phyloP scores from a whole-genome alignment of 2,113 vertebrate genomes.

The Hemiscyllium ocellatum region DNA sequence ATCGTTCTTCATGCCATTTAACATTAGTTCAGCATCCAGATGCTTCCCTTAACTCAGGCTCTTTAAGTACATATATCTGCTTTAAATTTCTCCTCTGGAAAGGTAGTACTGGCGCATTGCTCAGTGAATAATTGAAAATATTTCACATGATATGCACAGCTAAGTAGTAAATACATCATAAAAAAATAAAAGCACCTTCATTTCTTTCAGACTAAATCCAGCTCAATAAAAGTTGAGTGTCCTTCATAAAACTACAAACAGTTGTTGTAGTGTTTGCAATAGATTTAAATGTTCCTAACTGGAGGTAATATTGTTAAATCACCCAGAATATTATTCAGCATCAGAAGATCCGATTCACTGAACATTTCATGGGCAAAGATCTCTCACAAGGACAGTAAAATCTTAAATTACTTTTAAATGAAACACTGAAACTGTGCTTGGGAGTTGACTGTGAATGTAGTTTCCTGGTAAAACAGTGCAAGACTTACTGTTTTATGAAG shows the following conservation, averaged over 20 bases:
- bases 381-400: background rate
- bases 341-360: background rate
- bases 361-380: background rate
- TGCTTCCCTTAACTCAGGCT: background rate
- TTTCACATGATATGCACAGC: background rate
- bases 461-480: background rate
- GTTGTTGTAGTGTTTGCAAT: background rate
- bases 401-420: background rate
- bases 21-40: background rate
- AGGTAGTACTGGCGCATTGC: background rate
- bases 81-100: background rate
- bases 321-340: background rate
- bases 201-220: background rate
- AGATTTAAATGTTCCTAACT: background rate
- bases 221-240: background rate
- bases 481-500: background rate
- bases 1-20: background rate
- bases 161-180: background rate
- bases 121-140: slow-evolving; percentile 1
- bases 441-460: background rate
- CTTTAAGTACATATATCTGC: background rate
- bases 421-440: background rate
- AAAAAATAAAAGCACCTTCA: background rate
- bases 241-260: background rate
- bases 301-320: background rate